Evolutionary conservation across 2,797 vertebrate species (phyloP).

Genomic region (Phrynocephalus forsythii): DNA sequence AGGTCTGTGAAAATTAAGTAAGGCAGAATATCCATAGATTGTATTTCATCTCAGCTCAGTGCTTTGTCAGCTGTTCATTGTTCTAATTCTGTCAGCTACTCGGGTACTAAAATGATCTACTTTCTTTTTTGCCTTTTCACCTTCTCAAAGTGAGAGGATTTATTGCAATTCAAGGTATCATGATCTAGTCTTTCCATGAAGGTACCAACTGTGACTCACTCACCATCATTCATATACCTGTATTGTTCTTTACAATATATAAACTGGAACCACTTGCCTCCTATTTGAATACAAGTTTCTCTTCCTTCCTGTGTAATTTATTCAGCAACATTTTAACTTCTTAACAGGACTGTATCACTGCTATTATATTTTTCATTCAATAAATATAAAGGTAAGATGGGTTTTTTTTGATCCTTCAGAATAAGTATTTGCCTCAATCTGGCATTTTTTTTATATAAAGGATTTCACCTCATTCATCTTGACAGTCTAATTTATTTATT

Average conservation of each 20-base stretch:
- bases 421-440: not conserved
- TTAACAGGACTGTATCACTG: not conserved
- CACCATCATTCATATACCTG: not conserved
- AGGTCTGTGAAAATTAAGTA: conserved; percentile 28
- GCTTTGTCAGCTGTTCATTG: conserved; percentile 33
- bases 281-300: not conserved
- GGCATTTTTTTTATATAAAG: not conserved
- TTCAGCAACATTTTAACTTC: not conserved
- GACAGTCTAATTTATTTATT: not conserved
- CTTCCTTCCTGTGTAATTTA: not conserved
- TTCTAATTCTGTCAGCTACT: conserved; percentile 40
- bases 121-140: conserved; percentile 49
- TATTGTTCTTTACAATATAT: not conserved
- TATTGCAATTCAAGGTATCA: conserved; percentile 23
- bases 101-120: conserved; percentile 12
- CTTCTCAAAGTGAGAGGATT: conserved; percentile 48
- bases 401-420: not conserved
- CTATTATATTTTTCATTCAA: not conserved
- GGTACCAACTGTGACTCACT: conserved; percentile 25
- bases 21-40: fast-evolving
- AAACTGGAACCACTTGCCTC: not conserved
- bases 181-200: conserved; percentile 12
- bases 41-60: not conserved
- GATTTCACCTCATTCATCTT: not conserved
- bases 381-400: not conserved